Base-by-base conservation (phyloP, 1,140 invertebrate species). In the Trachymyrmex cornetzi region DNA sequence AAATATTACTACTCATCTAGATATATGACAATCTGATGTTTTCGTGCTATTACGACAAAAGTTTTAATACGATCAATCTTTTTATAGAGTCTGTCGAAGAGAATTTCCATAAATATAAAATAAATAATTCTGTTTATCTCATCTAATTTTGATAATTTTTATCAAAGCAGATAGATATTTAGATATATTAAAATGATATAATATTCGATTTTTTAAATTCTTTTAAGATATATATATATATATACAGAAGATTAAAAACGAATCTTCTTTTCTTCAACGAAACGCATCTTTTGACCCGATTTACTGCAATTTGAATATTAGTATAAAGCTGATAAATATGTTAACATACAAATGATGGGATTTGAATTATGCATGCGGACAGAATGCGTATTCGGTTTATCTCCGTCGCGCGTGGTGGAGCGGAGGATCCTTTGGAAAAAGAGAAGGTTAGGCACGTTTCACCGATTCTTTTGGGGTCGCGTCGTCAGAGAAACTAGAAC, bases 361-460 rank as follows among this genome's bases (percentile, higher is more conserved):
- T 61, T 74, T 84, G 38, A 84, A 84, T 84, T 84, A 74, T 63
- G 38, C 80, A 74, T 74, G 80, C 38, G 12, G 22, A 12, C 38
- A 55, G 12, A 74, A 74, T 50, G 67, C 55, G n/a, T 48, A 61
- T 75, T 50, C 24, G 69, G 19, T 48, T 50, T 19, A 14, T 11
- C 27, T n/a, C 44, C 19, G 53, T 48, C 19, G 27, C 61, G 11
- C 48, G 80, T n/a, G 34, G 24, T n/a, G 19, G 38, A 59, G 48
- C 48, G 7, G 27, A 57, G 67, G 34, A 74, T 74, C 14, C 38
- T 63, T 59, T n/a, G 24, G 34, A 61, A 74, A 84, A 74, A 84
- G 30, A 84, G 80, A 75, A 74, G 69, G 80, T 84, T 84, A 74
- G 80, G 69, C 80, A 84, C 80, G 80, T 84, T 84, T 74, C 80